Conservation (phyloP, 1,140 invertebrate species). For the Dinoponera quadriceps region DNA sequence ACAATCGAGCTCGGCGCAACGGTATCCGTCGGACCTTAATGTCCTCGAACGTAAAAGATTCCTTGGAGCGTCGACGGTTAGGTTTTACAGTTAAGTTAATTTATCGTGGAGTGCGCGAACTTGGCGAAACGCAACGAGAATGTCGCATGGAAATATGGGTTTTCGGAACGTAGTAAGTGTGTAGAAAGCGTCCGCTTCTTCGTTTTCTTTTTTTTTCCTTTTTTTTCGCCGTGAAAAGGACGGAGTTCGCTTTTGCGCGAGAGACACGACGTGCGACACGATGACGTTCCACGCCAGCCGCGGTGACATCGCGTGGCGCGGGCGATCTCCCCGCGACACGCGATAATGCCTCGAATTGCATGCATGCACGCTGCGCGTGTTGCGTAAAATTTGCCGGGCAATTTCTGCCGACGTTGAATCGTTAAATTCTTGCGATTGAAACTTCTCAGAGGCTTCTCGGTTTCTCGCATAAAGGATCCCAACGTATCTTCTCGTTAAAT, state of each 20-base stretch:
- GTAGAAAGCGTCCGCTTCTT: conserved; percentile 35
- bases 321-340: no score
- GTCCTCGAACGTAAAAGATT: conserved; percentile 39
- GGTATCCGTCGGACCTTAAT: conserved; percentile 38
- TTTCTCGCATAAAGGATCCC: no score
- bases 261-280: background rate
- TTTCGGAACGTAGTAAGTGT: conserved; percentile 36
- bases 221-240: background rate
- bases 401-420: no score
- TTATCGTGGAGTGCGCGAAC: conserved; percentile 51
- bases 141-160: conserved; percentile 41
- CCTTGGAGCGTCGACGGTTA: conserved; percentile 13
- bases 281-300: background rate
- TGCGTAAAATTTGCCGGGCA: no score
- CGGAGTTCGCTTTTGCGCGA: background rate
- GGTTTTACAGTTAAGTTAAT: conserved; percentile 49
- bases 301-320: background rate
- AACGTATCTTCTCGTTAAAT: no score
- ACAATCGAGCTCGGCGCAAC: conserved; percentile 15
- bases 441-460: no score
- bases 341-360: no score
- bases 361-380: no score
- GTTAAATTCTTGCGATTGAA: no score
- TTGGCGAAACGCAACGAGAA: conserved; percentile 44
- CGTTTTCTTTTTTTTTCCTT: conserved; percentile 6